Conservation (phyloP, 2,797 vertebrate genomes). For the Eulemur mongoz region DNA sequence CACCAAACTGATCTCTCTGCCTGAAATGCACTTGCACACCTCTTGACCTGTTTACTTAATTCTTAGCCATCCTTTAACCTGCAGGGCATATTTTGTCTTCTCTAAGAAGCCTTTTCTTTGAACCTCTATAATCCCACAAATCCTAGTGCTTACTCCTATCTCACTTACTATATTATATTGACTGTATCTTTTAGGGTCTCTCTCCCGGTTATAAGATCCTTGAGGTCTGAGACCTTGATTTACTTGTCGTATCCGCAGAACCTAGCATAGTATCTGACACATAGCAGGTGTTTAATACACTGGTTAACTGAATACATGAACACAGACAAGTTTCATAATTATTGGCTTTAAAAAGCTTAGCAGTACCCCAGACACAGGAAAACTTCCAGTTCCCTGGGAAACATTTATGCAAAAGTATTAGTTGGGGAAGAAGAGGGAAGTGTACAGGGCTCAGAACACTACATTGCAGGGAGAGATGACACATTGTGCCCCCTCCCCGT, state of each 20-base stretch:
- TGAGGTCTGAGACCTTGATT: neutral
- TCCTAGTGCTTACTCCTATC: neutral
- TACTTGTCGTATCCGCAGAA: neutral
- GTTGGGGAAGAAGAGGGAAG: neutral
- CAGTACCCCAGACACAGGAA: neutral
- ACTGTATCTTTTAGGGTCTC: neutral
- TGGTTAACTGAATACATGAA: neutral
- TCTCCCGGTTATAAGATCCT: neutral
- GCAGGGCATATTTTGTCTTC: neutral
- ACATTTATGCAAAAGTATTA: neutral
- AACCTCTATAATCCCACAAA: neutral
- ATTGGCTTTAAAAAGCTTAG: neutral
- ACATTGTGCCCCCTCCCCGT: accelerated
- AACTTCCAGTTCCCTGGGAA: neutral
- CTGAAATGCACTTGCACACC: neutral
- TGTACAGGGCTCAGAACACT: neutral
- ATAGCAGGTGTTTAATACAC: neutral
- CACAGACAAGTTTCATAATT: neutral
- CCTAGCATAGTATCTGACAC: neutral
- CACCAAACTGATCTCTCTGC: neutral
- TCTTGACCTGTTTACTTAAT: neutral
- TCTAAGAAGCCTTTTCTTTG: neutral
- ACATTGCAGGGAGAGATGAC: neutral
- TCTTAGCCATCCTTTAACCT: neutral
- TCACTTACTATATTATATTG: neutral